A percentile compares a stretch with the other conserved stretches of the same genome.
Conservation (phyloP, 92 coral and sea anemone species). For the Paramuricea clavata region DNA sequence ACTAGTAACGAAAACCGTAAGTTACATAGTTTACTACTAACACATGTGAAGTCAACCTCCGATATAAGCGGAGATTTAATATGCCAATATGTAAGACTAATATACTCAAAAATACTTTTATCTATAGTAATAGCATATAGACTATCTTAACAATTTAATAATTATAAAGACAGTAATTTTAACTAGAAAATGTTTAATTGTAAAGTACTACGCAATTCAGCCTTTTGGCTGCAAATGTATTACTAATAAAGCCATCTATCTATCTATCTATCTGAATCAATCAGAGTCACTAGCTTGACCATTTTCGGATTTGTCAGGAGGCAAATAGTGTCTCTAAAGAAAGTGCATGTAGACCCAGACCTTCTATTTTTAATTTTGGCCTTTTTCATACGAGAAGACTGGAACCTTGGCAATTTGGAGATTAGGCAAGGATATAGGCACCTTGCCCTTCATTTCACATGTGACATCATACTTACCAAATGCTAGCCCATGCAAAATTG, state of each 20-base stretch:
- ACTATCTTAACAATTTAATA: not conserved
- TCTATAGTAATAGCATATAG: not conserved
- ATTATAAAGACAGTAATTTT: too few species aligned
- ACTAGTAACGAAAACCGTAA: not conserved
- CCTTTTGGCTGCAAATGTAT: not conserved
- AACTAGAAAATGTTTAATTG: not conserved
- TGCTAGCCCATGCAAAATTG: too few species aligned
- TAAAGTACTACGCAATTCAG: slow-evolving; percentile 6
- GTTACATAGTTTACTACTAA: not conserved
- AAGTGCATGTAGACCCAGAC: too few species aligned
- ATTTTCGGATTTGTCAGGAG: too few species aligned
- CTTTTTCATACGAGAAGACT: too few species aligned
- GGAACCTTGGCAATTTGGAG: too few species aligned
- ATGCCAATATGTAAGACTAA: not conserved
- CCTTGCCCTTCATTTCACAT: too few species aligned
- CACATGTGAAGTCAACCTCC: not conserved
- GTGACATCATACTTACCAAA: too few species aligned
- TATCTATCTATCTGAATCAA: not conserved
- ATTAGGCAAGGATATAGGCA: too few species aligned
- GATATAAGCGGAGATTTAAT: not conserved
- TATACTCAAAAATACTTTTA: not conserved
- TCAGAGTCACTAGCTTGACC: too few species aligned
- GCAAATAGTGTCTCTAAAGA: too few species aligned
- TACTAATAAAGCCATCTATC: not conserved
- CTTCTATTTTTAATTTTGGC: too few species aligned